Evolutionary conservation across 2,797 vertebrate genomes (phyloP), one percentile per base, ranked within the genome.

Genomic region (Sebastes diploproa): DNA sequence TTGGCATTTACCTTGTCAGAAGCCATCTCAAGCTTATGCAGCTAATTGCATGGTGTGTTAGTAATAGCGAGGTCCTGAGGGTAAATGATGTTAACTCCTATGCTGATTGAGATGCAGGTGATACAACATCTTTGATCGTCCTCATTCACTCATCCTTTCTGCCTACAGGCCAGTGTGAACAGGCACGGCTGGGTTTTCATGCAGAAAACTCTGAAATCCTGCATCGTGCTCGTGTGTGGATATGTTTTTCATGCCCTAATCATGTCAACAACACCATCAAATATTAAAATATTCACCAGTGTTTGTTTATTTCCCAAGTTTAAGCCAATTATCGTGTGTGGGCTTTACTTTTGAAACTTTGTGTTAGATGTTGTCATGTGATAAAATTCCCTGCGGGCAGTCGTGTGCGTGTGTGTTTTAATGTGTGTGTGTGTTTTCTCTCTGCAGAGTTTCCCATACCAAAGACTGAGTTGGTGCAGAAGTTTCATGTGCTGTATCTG

Each of bases 401-500:
- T 65, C n/a, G 10, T 81, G 69, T 58, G 66, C 16, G 16, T 30
- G 23, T 61, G 22, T 18, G 25, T 23, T 23, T 34, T 23, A 61
- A 16, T 72, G 62, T 66, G 42, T 80, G 70, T 87, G 74, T 25
- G 25, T 79, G n/a, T 23, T 36, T 85, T 89, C 74, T 83, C 91
- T 91, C 86, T 96, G 95, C 96, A 98, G 98, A 99, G 95, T 99
- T 99, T 86, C 98, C 98, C 82, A 97, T 97, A 93, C 98, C 98
- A 97, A 99, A 99, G 97, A 98, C 97, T 2, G 98, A 99, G 92
- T 80, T 98, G 93, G 98, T 99, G 46, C 98, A 99, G 95, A 98
- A 97, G 93, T 99, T 99, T 90, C 97, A 97, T 10, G 97, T 99
- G 81, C 94, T 96, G 86, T 99, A 99, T 93, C 78, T 99, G 91